Evolutionary conservation across 1,140 invertebrate genomes (phyloP).

Genomic region (Drosophila ohnishii): DNA sequence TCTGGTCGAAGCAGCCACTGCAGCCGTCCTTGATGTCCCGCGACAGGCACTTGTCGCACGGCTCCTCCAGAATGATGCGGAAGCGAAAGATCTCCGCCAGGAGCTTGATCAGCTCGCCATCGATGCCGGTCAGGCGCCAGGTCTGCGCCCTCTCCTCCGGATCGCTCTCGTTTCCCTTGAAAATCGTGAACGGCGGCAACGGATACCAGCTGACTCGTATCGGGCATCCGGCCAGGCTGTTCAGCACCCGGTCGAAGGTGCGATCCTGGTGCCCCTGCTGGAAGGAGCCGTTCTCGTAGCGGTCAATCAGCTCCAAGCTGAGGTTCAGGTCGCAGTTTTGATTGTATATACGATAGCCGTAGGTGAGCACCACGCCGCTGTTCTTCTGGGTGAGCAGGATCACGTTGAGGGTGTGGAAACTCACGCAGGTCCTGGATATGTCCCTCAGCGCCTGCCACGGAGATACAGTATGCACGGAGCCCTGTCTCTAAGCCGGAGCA

Average conservation of each 20-base stretch:
- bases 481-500: neutral
- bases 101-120: conserved; percentile 58
- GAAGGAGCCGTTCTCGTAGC: conserved; percentile 27
- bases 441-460: conserved; percentile 8
- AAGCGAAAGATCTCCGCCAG: conserved; percentile 52
- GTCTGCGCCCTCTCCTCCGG: conserved; percentile 20
- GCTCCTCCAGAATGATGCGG: conserved; percentile 40
- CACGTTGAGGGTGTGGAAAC: conserved; percentile 52
- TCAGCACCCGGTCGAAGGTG: conserved; percentile 37
- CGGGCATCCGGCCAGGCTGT: conserved; percentile 47
- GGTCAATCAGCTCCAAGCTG: conserved; percentile 29
- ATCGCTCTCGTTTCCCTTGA: conserved; percentile 43
- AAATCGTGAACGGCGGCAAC: conserved; percentile 48
- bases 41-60: conserved; percentile 39
- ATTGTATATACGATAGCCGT: conserved; percentile 47
- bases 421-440: conserved; percentile 50
- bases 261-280: neutral
- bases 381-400: conserved; percentile 44
- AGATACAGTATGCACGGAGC: neutral
- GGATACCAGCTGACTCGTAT: conserved; percentile 59
- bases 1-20: conserved; percentile 50
- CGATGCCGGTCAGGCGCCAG: conserved; percentile 54
- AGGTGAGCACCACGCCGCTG: conserved; percentile 31
- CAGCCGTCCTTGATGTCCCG: conserved; percentile 9
- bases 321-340: conserved; percentile 27